phyloP scores from a whole-genome alignment of 2,888 invertebrate genomes.

The Dascillus cervinus region DNA sequence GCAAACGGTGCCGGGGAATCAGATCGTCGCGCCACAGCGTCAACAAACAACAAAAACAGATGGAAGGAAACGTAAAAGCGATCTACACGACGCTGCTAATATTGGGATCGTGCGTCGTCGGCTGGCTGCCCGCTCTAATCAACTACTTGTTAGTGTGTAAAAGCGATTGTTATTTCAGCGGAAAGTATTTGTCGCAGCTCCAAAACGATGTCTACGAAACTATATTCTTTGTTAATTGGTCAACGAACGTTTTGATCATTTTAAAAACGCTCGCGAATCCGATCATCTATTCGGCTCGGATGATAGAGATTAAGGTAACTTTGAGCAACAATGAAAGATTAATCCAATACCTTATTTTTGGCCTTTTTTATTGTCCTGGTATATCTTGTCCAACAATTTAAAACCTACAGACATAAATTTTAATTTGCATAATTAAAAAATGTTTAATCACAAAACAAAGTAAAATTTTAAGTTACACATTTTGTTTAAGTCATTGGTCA shows the following conservation, averaged over 20 bases:
- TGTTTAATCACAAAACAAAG: no score
- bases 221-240: conserved; percentile 19
- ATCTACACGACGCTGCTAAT: conserved; percentile 56
- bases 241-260: conserved; percentile 49
- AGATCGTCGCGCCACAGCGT: conserved; percentile 15
- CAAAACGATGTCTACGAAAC: conserved; percentile 8
- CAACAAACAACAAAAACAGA: conserved; percentile 33
- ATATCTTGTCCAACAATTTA: no score
- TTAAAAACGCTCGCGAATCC: conserved; percentile 57
- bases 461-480: no score
- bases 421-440: no score
- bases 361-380: no score
- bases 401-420: no score
- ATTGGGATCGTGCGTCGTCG: conserved; percentile 50
- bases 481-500: no score
- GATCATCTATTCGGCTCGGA: conserved; percentile 57
- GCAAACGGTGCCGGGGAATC: conserved; percentile 24
- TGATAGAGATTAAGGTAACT: conserved; percentile 58
- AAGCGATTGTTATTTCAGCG: conserved; percentile 29
- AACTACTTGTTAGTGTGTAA: conserved; percentile 51
- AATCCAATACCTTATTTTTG: no score
- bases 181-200: conserved; percentile 18
- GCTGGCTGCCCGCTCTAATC: conserved; percentile 55
- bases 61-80: conserved; percentile 48
- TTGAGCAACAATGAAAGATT: no score